phyloP scores from a whole-genome alignment of 2,113 vertebrate species.

The Chaetodon trifascialis region DNA sequence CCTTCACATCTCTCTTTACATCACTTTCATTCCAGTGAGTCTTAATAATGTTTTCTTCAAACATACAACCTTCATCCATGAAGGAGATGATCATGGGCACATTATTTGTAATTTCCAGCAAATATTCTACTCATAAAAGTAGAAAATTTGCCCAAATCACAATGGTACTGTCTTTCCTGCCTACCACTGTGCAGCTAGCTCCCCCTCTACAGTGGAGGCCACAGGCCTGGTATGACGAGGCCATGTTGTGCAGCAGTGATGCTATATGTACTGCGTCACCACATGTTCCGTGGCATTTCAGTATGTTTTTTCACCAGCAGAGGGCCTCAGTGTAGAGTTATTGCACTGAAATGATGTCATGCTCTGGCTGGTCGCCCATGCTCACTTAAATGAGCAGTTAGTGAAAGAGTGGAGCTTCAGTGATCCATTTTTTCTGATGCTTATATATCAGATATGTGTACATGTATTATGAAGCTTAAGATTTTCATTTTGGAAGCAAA shows the following conservation, averaged over 20 bases:
- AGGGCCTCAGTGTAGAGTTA: slow-evolving; percentile 57
- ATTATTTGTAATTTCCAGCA: not conserved
- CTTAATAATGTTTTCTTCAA: slow-evolving; percentile 5
- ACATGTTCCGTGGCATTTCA: not conserved
- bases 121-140: not conserved
- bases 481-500: slow-evolving; percentile 21
- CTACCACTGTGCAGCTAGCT: slow-evolving; percentile 18
- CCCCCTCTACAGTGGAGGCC: slow-evolving; percentile 15
- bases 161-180: slow-evolving; percentile 1
- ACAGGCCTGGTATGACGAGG: slow-evolving; percentile 32
- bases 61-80: slow-evolving; percentile 2
- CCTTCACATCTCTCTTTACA: slow-evolving; percentile 23
- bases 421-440: slow-evolving; percentile 9
- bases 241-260: slow-evolving; percentile 52
- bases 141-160: not conserved
- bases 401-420: not conserved
- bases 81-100: slow-evolving; percentile 31
- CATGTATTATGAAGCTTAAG: not conserved
- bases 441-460: slow-evolving; percentile 24
- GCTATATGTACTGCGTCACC: slow-evolving; percentile 39
- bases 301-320: slow-evolving; percentile 69
- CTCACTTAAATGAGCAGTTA: slow-evolving; percentile 15
- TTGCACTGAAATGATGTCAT: slow-evolving; percentile 70
- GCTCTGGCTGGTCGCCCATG: slow-evolving; percentile 9
- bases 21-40: slow-evolving; percentile 11